Evolutionary conservation across 2,113 vertebrate genomes (phyloP), one percentile per base, ranked within the genome.

Genomic region (Zootoca vivipara): DNA sequence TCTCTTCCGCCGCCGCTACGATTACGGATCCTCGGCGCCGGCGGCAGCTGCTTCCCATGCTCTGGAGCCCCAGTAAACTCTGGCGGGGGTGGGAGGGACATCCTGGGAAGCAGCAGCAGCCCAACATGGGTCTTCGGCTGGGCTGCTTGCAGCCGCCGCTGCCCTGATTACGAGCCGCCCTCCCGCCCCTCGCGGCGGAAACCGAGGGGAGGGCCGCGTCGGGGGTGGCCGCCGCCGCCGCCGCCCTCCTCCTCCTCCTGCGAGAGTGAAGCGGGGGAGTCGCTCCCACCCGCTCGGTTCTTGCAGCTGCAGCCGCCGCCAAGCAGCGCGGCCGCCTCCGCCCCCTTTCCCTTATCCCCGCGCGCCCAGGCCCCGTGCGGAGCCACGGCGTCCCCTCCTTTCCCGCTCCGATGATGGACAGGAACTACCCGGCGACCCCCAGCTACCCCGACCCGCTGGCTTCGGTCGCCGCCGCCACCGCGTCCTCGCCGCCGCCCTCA

Each of bases 381-480:
- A 87, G 91, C 62, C 92, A 81, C 90, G 78, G 78, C 92, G 78
- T 75, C 90, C 78, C 78, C 91, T 89, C 91, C 81, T 75, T 75
- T 52, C 72, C 90, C 81, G 92, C 96, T 97, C 97, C 97, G 97
- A 97, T 97, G 97, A 99, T 99, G 98, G 98, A 99, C 96, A 98
- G 98, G 96, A 98, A 97, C 96, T 99, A 98, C 97, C 96, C 98
- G 97, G 95, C 98, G 97, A 96, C 97, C 96, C 97, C 98, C 91
- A 96, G 96, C 97, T 98, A 98, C 92, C 95, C 97, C 90, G 98
- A 98, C 94, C 96, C 97, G 96, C 96, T 97, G 95, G 96, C 96
- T 93, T 92, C 97, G 56, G 96, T 96, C 97, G 95, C 96, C 94
- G 93, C 92, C 96, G 69, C 96, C 97, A 83, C 93, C 15, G n/a